Base-by-base conservation (phyloP, 2,888 invertebrate species). In the Drosophila stalkeri region DNA sequence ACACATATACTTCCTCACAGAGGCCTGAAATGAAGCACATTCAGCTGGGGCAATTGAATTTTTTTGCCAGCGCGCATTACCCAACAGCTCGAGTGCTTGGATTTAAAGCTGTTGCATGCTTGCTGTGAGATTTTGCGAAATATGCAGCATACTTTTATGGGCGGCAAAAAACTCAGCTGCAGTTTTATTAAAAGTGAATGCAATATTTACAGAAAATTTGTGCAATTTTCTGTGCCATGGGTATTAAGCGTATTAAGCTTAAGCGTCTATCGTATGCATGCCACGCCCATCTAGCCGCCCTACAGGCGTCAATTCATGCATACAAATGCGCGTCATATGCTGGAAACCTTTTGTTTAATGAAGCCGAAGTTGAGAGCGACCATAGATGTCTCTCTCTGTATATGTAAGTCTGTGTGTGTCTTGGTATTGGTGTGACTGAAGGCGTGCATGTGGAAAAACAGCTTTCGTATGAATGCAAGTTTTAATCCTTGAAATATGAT, bases 401-500 rank as follows among this genome's bases (percentile, higher is more conserved):
- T 33, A 4, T 27, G 18, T 47, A 43, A 39, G 52, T 47, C 27
- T 49, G 11, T 39, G 20, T 52, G 9, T 27, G 51, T 55, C 44
- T 51, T 64, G 16, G 16, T 52, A 56, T 44, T 44, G 43, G 52
- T 54, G 39, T 59, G 60, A 41, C 20, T 72, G 51, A 46, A 64
- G 76, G 73, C 69, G 75, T 86, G 81, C 89, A 89, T 80, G 87
- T 81, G 89, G 89, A 89, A 86, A 86, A 86, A 89, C 81, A 76
- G 89, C 89, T 80, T 86, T 86, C 73, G 74, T 85, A 86, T 89
- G 82, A 89, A 87, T 86, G 89, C 89, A 87, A 87, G 86, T 86
- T 85, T 82, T 87, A 87, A 87, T 87, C 87, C 87, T 87, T 87
- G 87, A 87, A 89, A 87, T 89, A 89, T 89, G 87, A 89, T 87